Evolutionary conservation across 2,113 vertebrate species (phyloP).

Genomic region (Pycnonotus jocosus): DNA sequence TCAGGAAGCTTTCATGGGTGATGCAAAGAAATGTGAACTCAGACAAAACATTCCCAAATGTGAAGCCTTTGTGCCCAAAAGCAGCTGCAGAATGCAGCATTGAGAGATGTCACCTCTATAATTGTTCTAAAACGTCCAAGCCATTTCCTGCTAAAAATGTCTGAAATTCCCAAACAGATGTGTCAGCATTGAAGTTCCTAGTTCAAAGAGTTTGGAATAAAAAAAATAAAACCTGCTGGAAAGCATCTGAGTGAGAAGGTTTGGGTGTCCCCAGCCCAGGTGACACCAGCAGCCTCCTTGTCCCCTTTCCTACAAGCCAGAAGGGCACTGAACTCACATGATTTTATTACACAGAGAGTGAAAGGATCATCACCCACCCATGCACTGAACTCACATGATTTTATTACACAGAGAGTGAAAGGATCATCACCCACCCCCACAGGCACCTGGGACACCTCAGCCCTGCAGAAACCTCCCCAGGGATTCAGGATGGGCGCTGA

Average conservation of each 20-base stretch:
- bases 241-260: neutral
- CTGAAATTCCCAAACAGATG: neutral
- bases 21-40: neutral
- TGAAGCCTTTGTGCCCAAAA: neutral
- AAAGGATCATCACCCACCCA: neutral
- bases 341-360: neutral
- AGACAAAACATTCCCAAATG: neutral
- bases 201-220: neutral
- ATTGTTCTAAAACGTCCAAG: neutral
- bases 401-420: neutral
- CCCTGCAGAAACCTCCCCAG: neutral
- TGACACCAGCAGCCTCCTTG: neutral
- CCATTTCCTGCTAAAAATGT: neutral
- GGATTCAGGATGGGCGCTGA: neutral
- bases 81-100: neutral
- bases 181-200: neutral
- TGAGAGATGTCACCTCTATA: neutral
- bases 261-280: neutral
- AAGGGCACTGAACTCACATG: accelerated
- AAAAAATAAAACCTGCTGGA: neutral
- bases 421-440: too few species aligned
- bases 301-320: neutral
- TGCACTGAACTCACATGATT: accelerated
- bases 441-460: neutral
- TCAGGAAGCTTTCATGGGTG: neutral